These are phyloP conservation scores for Limonius californicus DNA, from an alignment of 1,140 invertebrate species.

Conservation along the genomic window DNA sequence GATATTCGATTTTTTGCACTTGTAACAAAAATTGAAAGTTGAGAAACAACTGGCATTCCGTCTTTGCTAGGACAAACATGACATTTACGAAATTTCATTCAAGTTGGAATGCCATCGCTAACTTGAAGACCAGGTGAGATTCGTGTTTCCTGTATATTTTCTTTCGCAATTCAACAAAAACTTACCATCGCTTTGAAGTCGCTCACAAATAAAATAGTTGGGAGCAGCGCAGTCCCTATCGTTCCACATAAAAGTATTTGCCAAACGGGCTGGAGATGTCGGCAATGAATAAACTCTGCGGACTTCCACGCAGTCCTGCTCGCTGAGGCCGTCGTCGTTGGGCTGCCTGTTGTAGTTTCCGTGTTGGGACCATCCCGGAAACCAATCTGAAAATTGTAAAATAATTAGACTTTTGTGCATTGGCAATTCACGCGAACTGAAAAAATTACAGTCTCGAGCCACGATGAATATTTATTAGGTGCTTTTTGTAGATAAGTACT, in stretches of 20 bases:
- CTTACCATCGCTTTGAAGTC: conserved; percentile 54
- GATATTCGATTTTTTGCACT: no score
- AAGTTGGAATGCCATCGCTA: no score
- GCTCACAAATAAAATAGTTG: conserved; percentile 71
- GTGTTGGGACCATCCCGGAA: conserved; percentile 64
- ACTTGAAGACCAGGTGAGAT: no score
- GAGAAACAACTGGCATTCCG: no score
- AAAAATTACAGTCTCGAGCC: not conserved
- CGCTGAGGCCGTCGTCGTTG: conserved; percentile 73
- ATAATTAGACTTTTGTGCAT: not conserved
- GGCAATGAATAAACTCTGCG: conserved; percentile 59
- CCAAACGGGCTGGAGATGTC: conserved; percentile 45
- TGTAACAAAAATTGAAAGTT: no score
- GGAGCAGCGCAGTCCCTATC: conserved; percentile 65
- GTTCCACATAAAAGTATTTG: conserved; percentile 67
- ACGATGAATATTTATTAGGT: not conserved
- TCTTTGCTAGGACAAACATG: no score
- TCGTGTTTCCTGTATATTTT: not conserved
- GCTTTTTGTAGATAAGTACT: no score
- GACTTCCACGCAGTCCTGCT: conserved; percentile 76
- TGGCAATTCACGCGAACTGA: not conserved
- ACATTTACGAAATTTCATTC: not conserved
- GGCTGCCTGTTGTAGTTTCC: conserved; percentile 66
- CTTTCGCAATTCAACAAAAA: conserved; percentile 3
- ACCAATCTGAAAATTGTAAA: conserved; percentile 64